A percentile compares a stretch with the other conserved stretches of the same genome.
phyloP scores from a whole-genome alignment of 1,140 invertebrate genomes.

The Lineus longissimus region DNA sequence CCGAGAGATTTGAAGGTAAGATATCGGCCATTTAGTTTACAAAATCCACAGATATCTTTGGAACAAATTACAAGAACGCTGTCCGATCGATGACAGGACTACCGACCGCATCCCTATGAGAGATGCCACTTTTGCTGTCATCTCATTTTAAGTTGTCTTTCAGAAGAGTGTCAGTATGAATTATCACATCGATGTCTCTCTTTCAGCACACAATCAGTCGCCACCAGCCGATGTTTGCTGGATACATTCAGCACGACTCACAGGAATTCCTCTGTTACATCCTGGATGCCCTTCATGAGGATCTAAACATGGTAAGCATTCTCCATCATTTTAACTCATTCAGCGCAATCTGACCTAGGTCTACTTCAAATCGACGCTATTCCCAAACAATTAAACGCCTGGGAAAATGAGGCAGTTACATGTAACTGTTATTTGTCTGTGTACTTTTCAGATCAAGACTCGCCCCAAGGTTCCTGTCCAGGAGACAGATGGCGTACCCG shows the following conservation, averaged over 20 bases:
- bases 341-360: background rate
- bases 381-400: no score
- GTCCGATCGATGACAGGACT: no score
- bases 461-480: constrained; percentile 60
- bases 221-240: constrained; percentile 70
- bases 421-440: no score
- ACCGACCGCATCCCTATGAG: no score
- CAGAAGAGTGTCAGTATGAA: background rate
- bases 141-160: no score
- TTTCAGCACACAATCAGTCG: background rate
- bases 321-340: no score
- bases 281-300: constrained; percentile 86
- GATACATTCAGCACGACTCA: constrained; percentile 86
- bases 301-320: constrained; percentile 66
- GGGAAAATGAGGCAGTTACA: no score
- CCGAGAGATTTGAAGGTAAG: constrained; percentile 72
- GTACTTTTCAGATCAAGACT: constrained; percentile 54
- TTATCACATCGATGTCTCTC: background rate
- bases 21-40: background rate
- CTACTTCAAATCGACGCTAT: background rate
- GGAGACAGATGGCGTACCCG: constrained; percentile 53
- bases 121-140: no score
- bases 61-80: no score
- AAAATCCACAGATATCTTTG: background rate
- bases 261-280: constrained; percentile 90